These are phyloP conservation scores for Fringilla coelebs DNA, from an alignment of 2,797 vertebrate genomes.

Conservation along the genomic window DNA sequence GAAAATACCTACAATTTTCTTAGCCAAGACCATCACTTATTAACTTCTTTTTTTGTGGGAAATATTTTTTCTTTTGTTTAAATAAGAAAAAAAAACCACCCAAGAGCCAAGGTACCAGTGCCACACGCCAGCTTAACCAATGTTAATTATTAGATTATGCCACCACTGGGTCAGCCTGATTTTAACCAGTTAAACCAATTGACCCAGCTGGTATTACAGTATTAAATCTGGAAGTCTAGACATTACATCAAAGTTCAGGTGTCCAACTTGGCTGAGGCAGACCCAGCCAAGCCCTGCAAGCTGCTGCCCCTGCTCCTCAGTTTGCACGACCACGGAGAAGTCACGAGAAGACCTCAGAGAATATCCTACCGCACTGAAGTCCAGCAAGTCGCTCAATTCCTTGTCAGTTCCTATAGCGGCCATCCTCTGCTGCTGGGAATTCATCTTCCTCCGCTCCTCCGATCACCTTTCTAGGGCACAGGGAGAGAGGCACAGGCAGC, in stretches of 20 bases:
- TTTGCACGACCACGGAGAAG: constrained; percentile 4
- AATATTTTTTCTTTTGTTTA: not conserved
- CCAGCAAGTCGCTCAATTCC: constrained; percentile 99
- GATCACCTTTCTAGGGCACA: constrained; percentile 60
- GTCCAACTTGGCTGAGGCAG: constrained; percentile 55
- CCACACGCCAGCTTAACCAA: constrained; percentile 9
- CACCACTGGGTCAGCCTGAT: constrained; percentile 47
- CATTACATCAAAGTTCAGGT: constrained; percentile 79
- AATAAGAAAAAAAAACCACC: too few relatives aligned
- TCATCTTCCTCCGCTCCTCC: constrained; percentile 89
- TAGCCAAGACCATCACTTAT: not conserved
- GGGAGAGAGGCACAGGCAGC: not conserved
- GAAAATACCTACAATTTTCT: not conserved
- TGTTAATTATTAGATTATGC: constrained; percentile 45
- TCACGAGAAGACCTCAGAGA: constrained; percentile 30
- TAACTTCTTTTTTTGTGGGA: rapidly evolving
- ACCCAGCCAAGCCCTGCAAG: constrained; percentile 23
- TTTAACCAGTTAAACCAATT: constrained; percentile 66
- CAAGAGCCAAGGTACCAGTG: not conserved
- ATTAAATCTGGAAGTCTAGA: constrained; percentile 75
- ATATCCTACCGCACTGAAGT: constrained; percentile 96
- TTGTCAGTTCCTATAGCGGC: constrained; percentile 99
- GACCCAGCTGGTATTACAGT: constrained; percentile 66
- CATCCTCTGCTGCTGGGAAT: constrained; percentile 99
- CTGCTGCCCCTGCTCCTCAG: not conserved